Base-by-base conservation (phyloP, 1,140 invertebrate species). In the Zaprionus lachaisei region DNA sequence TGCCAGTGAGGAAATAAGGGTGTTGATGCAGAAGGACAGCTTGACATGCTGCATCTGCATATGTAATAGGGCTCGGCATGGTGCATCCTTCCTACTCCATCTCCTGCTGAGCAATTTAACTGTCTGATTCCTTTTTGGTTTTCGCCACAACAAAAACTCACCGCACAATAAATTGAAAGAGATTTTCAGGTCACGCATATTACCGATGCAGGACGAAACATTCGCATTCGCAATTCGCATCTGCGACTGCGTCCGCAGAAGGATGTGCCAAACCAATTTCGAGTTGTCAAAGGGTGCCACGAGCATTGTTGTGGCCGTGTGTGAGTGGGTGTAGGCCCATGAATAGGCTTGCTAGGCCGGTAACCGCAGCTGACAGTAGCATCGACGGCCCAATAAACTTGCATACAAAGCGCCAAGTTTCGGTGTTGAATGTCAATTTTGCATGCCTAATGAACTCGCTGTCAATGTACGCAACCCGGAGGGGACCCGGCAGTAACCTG, bases 351-450 rank as follows among this genome's bases (percentile, higher is more conserved):
- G 61, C 41, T 24, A 0, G 2, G 31, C 15, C 14, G 51, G 38
- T 54, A 74, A 64, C 63, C 73, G 41, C 61, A 74, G 41, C 56
- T 83, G 77, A 75, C 77, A 80, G 66, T 67, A 67, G 70, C 76
- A 85, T 77, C 80, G 83, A 80, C 63, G 72, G 72, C 70, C 81
- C 89, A 90, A 90, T 89, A 80, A 85, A 73, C 85, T 76, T 58
- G 49, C 68, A 81, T 72, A 80, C 85, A 89, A 90, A 90, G 79
- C 75, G 79, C 34, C 79, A 79, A 90, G 69, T 85, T 81, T 80
- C n/a, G 70, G 62, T 67, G 74, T 76, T 89, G 85, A 90, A 90
- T 89, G 81, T 63, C 84, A 84, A 84, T 90, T 84, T 81, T 72
- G 62, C n/a, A 82, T 78, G 80, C 77, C 79, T 74, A 85, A 85